Percentiles rank a stretch among this genome's conserved stretches.
Evolutionary conservation across 2,888 invertebrate species (phyloP).

Genomic region (Heliconius ethilla): DNA sequence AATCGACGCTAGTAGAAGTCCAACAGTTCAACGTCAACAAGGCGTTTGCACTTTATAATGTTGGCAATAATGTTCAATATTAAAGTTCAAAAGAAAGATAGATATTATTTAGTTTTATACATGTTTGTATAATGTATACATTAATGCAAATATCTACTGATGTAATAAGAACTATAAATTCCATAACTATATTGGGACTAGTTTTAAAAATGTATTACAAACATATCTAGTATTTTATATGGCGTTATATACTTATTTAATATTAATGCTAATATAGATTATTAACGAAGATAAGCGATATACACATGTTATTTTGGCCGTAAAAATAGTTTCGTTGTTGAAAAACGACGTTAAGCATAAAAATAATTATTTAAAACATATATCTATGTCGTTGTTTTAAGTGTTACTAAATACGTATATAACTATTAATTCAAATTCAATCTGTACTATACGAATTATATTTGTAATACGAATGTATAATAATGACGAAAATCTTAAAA

Average conservation of each 20-base stretch:
- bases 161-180: constrained; percentile 3
- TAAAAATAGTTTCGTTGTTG: not conserved
- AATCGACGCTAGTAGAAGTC: constrained; percentile 38
- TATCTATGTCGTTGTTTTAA: not conserved
- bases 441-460: not conserved
- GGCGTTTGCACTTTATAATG: not conserved
- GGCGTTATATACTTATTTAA: not conserved
- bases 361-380: not conserved
- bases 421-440: too few species aligned
- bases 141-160: not conserved
- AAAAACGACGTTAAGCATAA: not conserved
- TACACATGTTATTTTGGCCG: too few species aligned
- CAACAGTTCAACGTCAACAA: not conserved
- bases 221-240: not conserved
- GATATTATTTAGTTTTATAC: constrained; percentile 2
- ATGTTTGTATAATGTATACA: not conserved
- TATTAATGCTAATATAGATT: not conserved
- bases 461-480: not conserved
- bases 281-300: not conserved
- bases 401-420: not conserved
- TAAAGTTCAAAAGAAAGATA: not conserved
- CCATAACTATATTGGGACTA: not conserved
- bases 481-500: constrained; percentile 19
- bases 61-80: not conserved
- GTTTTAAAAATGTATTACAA: not conserved